These are phyloP conservation scores for Passer montanus DNA, from an alignment of 2,113 vertebrate genomes.

Conservation along the genomic window DNA sequence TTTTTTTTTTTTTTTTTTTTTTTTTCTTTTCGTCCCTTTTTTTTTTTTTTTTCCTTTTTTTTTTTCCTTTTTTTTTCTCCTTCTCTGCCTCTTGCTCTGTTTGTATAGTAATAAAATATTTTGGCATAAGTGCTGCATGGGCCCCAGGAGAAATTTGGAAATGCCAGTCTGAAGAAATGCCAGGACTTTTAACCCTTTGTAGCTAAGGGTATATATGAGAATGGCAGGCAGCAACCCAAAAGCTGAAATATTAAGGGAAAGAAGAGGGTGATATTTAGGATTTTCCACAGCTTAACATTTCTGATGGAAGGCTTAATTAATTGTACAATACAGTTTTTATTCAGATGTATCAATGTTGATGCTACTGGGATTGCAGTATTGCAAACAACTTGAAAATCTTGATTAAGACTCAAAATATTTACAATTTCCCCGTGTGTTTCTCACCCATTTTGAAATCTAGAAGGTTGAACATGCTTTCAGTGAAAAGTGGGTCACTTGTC, in stretches of 20 bases:
- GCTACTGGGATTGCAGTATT: neutral
- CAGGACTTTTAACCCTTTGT: constrained; percentile 6
- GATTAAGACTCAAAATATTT: neutral
- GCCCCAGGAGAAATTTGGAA: neutral
- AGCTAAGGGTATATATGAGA: neutral
- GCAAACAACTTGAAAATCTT: neutral
- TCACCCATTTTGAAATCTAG: neutral
- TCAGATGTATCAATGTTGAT: neutral
- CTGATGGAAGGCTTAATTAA: neutral
- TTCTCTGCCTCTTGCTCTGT: neutral
- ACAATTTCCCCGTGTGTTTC: fast-evolving
- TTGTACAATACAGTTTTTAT: neutral
- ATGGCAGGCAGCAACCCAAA: neutral
- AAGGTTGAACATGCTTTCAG: neutral
- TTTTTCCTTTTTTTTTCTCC: no score
- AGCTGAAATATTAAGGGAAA: neutral
- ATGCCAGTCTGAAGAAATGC: neutral
- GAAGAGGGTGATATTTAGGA: neutral
- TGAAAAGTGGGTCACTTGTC: neutral
- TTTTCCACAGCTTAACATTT: neutral
- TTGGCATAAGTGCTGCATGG: neutral
- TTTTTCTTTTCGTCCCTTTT: no score
- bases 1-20: no score
- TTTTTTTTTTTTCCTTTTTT: no score
- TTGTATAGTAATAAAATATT: constrained; percentile 29